Base-by-base conservation (phyloP, 2,113 vertebrate species). In the Hippocampus mohnikei region DNA sequence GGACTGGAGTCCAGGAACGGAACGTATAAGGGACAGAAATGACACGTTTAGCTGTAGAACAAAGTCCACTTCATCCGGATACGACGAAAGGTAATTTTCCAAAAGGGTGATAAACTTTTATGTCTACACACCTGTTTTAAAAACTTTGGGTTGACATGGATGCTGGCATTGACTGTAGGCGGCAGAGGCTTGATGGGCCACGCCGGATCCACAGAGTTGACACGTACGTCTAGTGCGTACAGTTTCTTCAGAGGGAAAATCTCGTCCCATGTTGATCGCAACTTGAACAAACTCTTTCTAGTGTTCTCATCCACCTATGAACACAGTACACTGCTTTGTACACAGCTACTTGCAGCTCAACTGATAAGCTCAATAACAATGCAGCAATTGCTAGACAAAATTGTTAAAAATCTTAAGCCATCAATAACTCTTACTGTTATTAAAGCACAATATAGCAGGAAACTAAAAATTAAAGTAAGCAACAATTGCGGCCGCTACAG, bases 281-380 rank as follows among this genome's bases (percentile, higher is more conserved):
- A 93, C 85, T 99, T 99, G 95, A 96, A 99, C 88, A 99, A 95
- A 93, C 95, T 97, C 94, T 99, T 99, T 85, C 96, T 95, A 85
- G 94, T 98, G 94, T 94, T 98, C 89, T 98, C 97, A 88, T 99
- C 97, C 94, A 99, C 97, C 97, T 99, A 94, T 87, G 88, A 94
- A 94, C 87, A 95, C 90, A 95, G 81, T 93, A 93, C 93, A 94
- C 83, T 90, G 88, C 94, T 95, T 94, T 93, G 85, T 90, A 85
- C 80, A 81, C 8, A 55, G 73, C 56, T 29, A 42, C 68, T 53
- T 55, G 66, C 20, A 66, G 3, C 68, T 37, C 18, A 53, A 29
- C 15, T 33, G 1, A 5, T 59, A 25, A 59, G 27, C 13, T 59
- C 56, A 55, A n/a, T 23, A n/a, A 23, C 52, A 46, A 11, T 15